These are phyloP conservation scores for Pseudomugil gertrudae DNA, from an alignment of 2,797 vertebrate genomes.

Conservation along the genomic window DNA sequence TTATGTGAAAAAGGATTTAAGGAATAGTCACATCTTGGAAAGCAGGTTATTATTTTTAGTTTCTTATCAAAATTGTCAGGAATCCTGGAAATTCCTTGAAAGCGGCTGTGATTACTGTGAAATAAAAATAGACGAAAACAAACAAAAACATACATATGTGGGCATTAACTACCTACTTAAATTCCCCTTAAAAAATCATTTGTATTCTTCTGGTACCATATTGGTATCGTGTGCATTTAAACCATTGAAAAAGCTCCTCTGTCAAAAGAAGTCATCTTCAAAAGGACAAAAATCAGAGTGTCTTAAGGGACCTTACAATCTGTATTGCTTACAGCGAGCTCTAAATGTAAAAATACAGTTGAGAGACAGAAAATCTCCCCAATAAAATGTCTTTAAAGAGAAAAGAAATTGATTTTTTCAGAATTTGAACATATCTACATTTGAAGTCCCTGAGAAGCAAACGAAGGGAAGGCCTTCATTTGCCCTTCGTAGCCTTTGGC, in stretches of 20 bases:
- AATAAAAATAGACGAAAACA: too few relatives aligned
- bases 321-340: background rate
- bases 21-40: conserved; percentile 4
- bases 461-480: conserved; percentile 27
- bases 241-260: background rate
- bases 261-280: background rate
- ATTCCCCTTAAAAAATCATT: background rate
- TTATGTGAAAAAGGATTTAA: background rate
- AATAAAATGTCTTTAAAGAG: too few relatives aligned
- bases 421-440: too few relatives aligned
- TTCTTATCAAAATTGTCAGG: background rate
- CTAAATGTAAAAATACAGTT: background rate
- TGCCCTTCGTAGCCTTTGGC: conserved; percentile 65
- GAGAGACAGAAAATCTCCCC: too few relatives aligned
- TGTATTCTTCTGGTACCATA: background rate
- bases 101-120: too few relatives aligned
- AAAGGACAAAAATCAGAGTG: background rate
- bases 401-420: too few relatives aligned
- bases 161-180: background rate
- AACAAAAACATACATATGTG: too few relatives aligned
- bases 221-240: background rate
- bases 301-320: background rate
- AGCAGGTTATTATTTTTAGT: conserved; percentile 2
- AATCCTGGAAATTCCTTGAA: conserved; percentile 5
- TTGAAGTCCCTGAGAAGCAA: background rate